Evolutionary conservation across 2,113 vertebrate genomes (phyloP).

Genomic region (Felis catus): F.catus_Fca126_mat1.0 CM031418.1:49411501-49412000

Average conservation of each 20-base stretch:
- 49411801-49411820: background rate
- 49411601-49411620: background rate
- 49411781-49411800: background rate
- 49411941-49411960: background rate
- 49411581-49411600: background rate
- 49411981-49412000: background rate
- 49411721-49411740: background rate
- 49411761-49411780: background rate
- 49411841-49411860: background rate
- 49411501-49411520: background rate
- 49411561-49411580: background rate
- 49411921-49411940: background rate
- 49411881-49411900: background rate
- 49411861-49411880: background rate
- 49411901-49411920: rapidly evolving
- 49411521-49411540: background rate
- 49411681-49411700: background rate
- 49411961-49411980: rapidly evolving
- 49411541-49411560: background rate
- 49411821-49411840: background rate
- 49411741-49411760: background rate
- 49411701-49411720: background rate
- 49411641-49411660: background rate
- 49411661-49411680: background rate
- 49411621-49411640: background rate